Base-by-base conservation (phyloP, 2,888 invertebrate species). In the Lordiphosa fenestrarum region DNA sequence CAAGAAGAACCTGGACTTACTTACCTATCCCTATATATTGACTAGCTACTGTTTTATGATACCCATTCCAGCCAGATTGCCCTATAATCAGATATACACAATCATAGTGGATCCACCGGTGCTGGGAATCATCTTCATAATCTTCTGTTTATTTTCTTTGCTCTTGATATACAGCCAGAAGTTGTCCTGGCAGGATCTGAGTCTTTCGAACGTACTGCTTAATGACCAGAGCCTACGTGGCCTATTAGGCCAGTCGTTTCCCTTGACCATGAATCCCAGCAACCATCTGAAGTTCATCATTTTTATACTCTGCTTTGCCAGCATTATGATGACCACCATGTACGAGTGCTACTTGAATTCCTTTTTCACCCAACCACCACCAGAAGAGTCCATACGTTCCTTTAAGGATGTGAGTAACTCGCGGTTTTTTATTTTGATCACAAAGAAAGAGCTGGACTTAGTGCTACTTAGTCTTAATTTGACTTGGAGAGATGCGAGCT, bases 201-300 rank as follows among this genome's bases (percentile, higher is more conserved):
- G 51, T 4, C 10, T 71, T 5, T 2, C 35, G 12, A 67, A 68
- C 7, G 2, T 74, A 7, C 51, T 84, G 6, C 50, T 83, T 13
- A 83, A 84, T 12, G 83, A 84, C 23, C 70, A 62, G 23, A 60
- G 62, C 4, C 30, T 84, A n/a, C 76, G 83, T 0, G 84, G 84
- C 0, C n/a, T 84, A 1, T n/a, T 84, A 7, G 82, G 73, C 0
- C 83, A 83, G 6, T 54, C 74, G 0, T 84, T 71, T 40, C 81
- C 78, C 0, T 15, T 76, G 36, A 64, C 69, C 0, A 9, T 1
- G 0, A 42, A 65, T 4, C 9, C 61, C 0, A 62, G 30, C 9
- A 42, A 54, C 0, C 33, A 71, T 1, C 49, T 74, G 4, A 84
- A 76, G 37, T 50, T 59, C 1, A 47, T 76, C 3, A 60, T 66